Evolutionary conservation across 2,113 vertebrate genomes (phyloP).

Genomic region (Caloenas nicobarica): DNA sequence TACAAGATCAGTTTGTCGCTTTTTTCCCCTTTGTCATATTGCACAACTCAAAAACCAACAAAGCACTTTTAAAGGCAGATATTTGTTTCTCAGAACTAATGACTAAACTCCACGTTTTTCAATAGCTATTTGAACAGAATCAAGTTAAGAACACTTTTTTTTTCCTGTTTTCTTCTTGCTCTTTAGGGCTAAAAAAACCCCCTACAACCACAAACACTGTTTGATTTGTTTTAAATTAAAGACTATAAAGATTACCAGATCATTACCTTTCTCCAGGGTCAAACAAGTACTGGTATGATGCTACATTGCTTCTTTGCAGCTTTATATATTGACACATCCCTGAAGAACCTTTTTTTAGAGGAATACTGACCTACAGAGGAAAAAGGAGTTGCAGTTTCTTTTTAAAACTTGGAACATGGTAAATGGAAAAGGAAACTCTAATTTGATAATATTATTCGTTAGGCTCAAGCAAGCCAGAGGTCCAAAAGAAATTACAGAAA

Average conservation of each 20-base stretch:
- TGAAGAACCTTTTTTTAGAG: neutral
- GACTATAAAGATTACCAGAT: neutral
- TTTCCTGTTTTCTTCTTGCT: neutral
- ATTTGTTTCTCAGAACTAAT: neutral
- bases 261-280: neutral
- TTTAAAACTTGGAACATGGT: neutral
- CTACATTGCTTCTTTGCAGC: neutral
- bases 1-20: neutral
- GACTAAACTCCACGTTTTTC: neutral
- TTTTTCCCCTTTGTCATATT: neutral
- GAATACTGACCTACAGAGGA: neutral
- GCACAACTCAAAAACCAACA: neutral
- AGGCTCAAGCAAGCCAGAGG: neutral
- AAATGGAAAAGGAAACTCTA: neutral
- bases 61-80: neutral
- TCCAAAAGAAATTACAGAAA: neutral
- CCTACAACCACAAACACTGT: neutral
- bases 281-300: neutral
- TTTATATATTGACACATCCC: neutral
- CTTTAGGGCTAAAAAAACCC: neutral
- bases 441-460: neutral
- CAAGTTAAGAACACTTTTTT: neutral
- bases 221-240: neutral
- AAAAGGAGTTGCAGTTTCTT: neutral
- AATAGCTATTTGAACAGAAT: neutral